Base-by-base conservation (phyloP, 2,888 invertebrate genomes). In the Drosophila setosimentum region DNA sequence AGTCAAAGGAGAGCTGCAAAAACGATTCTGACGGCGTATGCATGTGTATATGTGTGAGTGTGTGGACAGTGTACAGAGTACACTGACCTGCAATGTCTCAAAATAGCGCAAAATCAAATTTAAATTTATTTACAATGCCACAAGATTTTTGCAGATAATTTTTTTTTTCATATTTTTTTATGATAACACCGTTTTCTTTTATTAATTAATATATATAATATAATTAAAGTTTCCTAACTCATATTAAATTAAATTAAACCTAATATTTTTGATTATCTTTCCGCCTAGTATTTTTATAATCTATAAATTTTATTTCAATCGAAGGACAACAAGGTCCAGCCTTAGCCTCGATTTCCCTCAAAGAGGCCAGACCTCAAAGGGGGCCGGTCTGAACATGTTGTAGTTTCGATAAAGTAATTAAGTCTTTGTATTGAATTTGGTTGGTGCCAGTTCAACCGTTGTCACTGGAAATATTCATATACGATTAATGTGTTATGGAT, bases 401-500 rank as follows among this genome's bases (percentile, higher is more conserved):
- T 49, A 29, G 18, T 27, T 29, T 49, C 1, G 27, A 49, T 29
- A 10, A 24, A 45, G 27, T 49, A 18, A 49, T 1, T 8, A 45
- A 21, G 42, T 42, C 32, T n/a, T 30, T 45, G 3, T 21, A 8
- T 45, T 24, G 5, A 4, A 50, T 24, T 48, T 51, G 29, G 21
- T 55, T 55, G 60, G 63, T 64, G 55, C 57, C 73, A 76, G 33
- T 60, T 51, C 40, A 66, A 40, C 3, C 63, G 29, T 42, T 57
- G 57, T 45, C 58, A 64, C 57, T 61, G 63, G 30, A 72, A 70
- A 74, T 33, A 24, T n/a, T 35, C 61, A 70, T 70, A 72, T 30
- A 27, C 13, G 32, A 63, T 60, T 54, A 69, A 76, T 81, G 45
- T 60, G 58, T 72, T 68, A 65, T 24, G 37, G 63, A 63, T 73